These are phyloP conservation scores for Cheilosia grossa DNA, from an alignment of 2,888 invertebrate genomes.

Conservation along the genomic window DNA sequence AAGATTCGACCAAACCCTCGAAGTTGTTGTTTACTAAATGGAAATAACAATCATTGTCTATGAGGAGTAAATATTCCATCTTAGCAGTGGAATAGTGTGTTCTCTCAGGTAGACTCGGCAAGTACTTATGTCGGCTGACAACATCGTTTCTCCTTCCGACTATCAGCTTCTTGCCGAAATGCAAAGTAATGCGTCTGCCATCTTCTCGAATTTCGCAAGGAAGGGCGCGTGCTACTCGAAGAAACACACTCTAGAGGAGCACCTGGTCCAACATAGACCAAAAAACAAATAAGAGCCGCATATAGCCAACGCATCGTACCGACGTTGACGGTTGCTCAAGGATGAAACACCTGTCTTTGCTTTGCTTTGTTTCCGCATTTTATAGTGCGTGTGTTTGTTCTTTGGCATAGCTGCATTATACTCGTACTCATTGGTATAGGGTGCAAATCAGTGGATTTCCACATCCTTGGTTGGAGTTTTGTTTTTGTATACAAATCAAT, in stretches of 20 bases:
- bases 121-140: constrained; percentile 17
- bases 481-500: constrained; percentile 37
- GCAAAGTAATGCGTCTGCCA: constrained; percentile 12
- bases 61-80: constrained; percentile 54
- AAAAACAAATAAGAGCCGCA: constrained; percentile 45
- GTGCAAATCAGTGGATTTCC: constrained; percentile 32
- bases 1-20: constrained; percentile 51
- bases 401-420: constrained; percentile 9
- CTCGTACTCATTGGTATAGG: constrained; percentile 4
- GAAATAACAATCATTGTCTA: constrained; percentile 66
- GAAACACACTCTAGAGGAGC: constrained; percentile 59
- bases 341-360: constrained; percentile 59
- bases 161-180: constrained; percentile 37
- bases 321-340: constrained; percentile 15
- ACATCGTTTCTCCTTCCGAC: constrained; percentile 11
- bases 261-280: constrained; percentile 63
- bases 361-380: background rate
- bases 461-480: constrained; percentile 10
- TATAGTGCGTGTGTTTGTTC: constrained; percentile 28
- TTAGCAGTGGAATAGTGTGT: constrained; percentile 31
- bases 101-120: constrained; percentile 39
- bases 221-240: constrained; percentile 63
- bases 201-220: constrained; percentile 39
- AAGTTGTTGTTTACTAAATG: constrained; percentile 67
- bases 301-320: background rate